Evolutionary conservation across 2,113 vertebrate genomes (phyloP), one percentile per base, ranked within the genome.

Genomic region (Camelus bactrianus): DNA sequence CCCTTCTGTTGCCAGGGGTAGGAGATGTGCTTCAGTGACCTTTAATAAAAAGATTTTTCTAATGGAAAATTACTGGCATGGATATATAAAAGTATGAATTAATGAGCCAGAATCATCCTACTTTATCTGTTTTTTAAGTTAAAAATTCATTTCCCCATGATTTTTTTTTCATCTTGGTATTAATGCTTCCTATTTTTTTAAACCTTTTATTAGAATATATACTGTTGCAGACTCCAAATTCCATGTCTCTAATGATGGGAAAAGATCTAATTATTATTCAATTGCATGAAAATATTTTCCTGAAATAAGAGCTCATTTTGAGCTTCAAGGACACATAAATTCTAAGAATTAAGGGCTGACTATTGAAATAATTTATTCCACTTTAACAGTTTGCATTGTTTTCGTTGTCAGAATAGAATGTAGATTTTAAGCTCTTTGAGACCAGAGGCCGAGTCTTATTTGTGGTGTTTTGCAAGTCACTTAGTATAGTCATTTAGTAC

Each of bases 201-300:
- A 6, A 17, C 14, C n/a, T 52, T 77, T 77, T 72, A 77, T 54
- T 89, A 91, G 56, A 89, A 50, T 26, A 6, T 73, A 26, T 7
- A 46, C 35, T 91, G 6, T 83, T 95, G 88, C 24, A 88, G 56
- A 64, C 16, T 87, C 58, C 83, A 87, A 92, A 69, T 87, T 89
- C n/a, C 1, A 0, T n/a, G 38, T 73, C 54, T 87, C 20, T 91
- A 75, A 17, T 76, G 67, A 77, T 88, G 58, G 32, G 4, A 17
- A 10, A n/a, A 77, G 56, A 70, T 69, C 46, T 73, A 73, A 89
- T 83, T 77, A n/a, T 79, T 50, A 65, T 0, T 86, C 35, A 89
- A 56, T 77, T 94, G 62, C 35, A 64, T 94, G 52, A 56, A 94
- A 94, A 93, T 89, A 90, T 76, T 94, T 93, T 70, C 65, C 58